Base-by-base conservation (phyloP, 1,140 invertebrate genomes). In the Bombus turneri region DNA sequence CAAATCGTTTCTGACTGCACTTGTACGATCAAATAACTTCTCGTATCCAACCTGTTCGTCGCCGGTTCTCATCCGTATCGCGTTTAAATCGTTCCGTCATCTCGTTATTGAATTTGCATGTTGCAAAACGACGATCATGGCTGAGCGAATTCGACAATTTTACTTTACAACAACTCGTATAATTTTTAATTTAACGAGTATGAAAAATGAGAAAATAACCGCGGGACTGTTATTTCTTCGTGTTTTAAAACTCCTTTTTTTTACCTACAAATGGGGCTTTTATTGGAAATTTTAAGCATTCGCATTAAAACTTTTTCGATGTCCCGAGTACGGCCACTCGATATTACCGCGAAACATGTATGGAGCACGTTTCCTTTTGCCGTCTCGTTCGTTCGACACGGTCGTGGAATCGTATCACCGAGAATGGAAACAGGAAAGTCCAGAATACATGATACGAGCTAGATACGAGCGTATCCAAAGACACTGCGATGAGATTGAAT, bases 401-500 rank as follows among this genome's bases (percentile, higher is more conserved):
- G 6, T 31, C 12, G n/a, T 15, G 47, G 28, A 76, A 73, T n/a
- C 39, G 22, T 18, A 9, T 47, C 47, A 13, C 0, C 22, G 53
- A 22, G 57, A 59, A 57, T 10, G 28, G 47, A 34, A 73, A 85
- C 64, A 41, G 28, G 28, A 41, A 37, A 31, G n/a, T 62, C 59
- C 13, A 68, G 47, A 76, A 47, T 53, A 28, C 9, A 22, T 4
- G 41, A 6, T 34, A 25, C 34, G 28, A 53, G 62, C 53, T 47
- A 43, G 69, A 59, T 82, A n/a, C 39, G 12, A 25, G 68, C 18
- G 43, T 41, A 66, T 59, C 43, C 62, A 69, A 86, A 79, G 84
- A 71, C 80, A 75, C 41, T 47, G 39, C 39, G 71, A 78, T 79
- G 62, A 53, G 79, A 69, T 85, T 74, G 85, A 92, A 86, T 90